These are phyloP conservation scores for Trypoxylon attenuatum DNA, from an alignment of 2,888 invertebrate genomes.

Conservation along the genomic window DNA sequence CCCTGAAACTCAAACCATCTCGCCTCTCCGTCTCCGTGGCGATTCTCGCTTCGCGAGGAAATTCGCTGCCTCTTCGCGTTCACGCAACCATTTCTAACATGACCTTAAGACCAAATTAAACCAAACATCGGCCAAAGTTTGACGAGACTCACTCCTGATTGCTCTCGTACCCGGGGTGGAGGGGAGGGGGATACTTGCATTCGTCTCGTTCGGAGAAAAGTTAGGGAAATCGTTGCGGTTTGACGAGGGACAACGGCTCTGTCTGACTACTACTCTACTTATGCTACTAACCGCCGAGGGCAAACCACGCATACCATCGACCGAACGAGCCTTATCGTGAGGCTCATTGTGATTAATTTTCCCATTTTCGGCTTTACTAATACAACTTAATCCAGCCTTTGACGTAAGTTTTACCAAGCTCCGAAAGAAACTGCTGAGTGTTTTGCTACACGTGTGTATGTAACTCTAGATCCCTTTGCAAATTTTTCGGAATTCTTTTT, in stretches of 20 bases:
- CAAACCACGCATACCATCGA: background rate
- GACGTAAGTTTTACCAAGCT: too few relatives aligned
- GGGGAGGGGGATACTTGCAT: background rate
- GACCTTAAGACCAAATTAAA: constrained; percentile 43
- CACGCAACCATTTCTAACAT: background rate
- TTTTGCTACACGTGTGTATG: too few relatives aligned
- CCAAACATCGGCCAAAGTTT: constrained; percentile 6
- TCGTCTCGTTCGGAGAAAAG: background rate
- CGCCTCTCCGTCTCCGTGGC: constrained; percentile 24
- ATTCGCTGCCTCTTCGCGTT: constrained; percentile 34
- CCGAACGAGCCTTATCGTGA: background rate
- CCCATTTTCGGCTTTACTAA: constrained; percentile 36
- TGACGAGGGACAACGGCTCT: background rate
- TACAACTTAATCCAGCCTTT: constrained; percentile 17
- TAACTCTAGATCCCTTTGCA: background rate
- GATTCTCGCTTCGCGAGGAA: constrained; percentile 31
- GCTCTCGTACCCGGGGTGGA: background rate
- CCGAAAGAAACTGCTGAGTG: too few relatives aligned
- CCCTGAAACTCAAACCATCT: constrained; percentile 60
- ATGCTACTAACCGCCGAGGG: background rate
- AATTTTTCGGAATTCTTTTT: too few relatives aligned
- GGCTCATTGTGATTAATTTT: constrained; percentile 38
- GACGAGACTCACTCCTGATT: background rate
- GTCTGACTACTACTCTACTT: background rate
- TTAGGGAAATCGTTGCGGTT: background rate